phyloP scores from a whole-genome alignment of 2,888 invertebrate species.

The Spialia ferax region DNA sequence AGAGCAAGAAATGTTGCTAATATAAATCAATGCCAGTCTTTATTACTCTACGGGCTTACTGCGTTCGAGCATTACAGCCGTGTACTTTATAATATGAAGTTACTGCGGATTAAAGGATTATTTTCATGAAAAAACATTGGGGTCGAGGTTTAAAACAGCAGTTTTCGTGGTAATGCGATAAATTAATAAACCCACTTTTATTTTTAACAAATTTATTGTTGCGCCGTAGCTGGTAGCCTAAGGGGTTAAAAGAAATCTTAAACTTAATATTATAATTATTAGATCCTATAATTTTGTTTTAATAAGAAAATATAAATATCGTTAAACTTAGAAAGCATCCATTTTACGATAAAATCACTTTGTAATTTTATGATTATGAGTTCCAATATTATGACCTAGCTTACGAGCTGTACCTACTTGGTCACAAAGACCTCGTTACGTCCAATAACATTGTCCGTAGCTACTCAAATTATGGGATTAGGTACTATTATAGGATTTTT shows the following conservation, averaged over 20 bases:
- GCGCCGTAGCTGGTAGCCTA: not conserved
- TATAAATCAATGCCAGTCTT: conserved; percentile 36
- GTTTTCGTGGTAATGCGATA: conserved; percentile 4
- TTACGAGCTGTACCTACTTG: too few relatives aligned
- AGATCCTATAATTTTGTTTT: too few relatives aligned
- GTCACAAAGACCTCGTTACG: too few relatives aligned
- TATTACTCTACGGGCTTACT: conserved; percentile 29
- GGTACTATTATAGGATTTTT: too few relatives aligned
- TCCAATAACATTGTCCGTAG: too few relatives aligned
- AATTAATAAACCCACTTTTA: conserved; percentile 4
- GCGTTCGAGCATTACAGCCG: conserved; percentile 13
- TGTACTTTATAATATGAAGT: conserved; percentile 16
- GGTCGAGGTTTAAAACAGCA: conserved; percentile 2
- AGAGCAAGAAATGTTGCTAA: conserved; percentile 12
- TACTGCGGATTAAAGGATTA: conserved; percentile 18
- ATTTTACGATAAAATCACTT: too few relatives aligned
- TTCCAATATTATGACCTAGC: too few relatives aligned
- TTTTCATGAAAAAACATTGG: conserved; percentile 24
- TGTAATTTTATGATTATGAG: too few relatives aligned
- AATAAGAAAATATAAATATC: too few relatives aligned
- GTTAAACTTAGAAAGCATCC: too few relatives aligned
- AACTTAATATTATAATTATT: too few relatives aligned
- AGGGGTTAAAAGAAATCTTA: not conserved
- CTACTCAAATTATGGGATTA: too few relatives aligned
- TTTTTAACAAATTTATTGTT: conserved; percentile 2